Conservation (phyloP, 2,888 invertebrate genomes). For the Crioceris asparagi region DNA sequence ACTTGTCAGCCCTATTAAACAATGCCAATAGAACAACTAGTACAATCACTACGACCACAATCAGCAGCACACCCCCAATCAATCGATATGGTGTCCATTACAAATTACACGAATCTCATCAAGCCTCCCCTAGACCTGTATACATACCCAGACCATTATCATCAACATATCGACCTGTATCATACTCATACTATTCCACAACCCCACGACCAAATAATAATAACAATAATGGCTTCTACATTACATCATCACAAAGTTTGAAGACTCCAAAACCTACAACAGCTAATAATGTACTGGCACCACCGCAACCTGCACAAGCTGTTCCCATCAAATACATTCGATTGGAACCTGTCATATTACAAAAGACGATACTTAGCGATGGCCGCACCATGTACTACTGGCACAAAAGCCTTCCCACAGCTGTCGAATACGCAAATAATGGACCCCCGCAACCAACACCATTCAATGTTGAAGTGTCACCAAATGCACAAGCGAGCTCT, state of each 20-base stretch:
- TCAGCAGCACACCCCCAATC: too few species aligned
- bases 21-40: neutral
- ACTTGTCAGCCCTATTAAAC: slow-evolving; percentile 22
- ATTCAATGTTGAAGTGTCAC: neutral
- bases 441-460: neutral
- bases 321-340: slow-evolving; percentile 30
- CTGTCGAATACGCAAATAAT: slow-evolving; percentile 16
- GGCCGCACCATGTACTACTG: slow-evolving; percentile 34
- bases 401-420: slow-evolving; percentile 31
- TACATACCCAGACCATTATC: slow-evolving; percentile 4
- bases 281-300: slow-evolving; percentile 11
- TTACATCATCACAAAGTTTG: slow-evolving; percentile 21
- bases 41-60: too few species aligned
- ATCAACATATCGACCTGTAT: too few species aligned
- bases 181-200: slow-evolving; percentile 11
- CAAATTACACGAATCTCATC: too few species aligned
- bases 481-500: too few species aligned
- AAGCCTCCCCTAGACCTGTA: too few species aligned
- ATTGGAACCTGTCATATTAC: slow-evolving; percentile 35
- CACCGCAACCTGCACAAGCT: slow-evolving; percentile 10
- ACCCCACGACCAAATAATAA: slow-evolving; percentile 16
- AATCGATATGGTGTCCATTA: too few species aligned
- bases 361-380: slow-evolving; percentile 33
- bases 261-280: slow-evolving; percentile 11
- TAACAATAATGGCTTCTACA: slow-evolving; percentile 28